Base-by-base conservation (phyloP, 2,797 vertebrate species). In the Meda fulgida region DNA sequence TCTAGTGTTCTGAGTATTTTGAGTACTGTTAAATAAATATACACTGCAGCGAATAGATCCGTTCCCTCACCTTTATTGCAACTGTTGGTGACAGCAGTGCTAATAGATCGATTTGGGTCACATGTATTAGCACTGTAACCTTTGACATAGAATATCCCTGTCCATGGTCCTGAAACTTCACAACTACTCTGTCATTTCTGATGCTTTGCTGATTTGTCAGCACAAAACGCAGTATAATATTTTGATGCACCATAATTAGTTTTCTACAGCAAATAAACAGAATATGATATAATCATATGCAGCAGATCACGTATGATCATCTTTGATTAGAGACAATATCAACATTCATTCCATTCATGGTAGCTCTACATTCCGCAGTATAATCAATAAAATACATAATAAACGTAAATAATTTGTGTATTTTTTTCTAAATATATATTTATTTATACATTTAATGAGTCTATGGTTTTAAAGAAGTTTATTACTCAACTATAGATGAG, bases 101-200 rank as follows among this genome's bases (percentile, higher is more conserved):
- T 58, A 58, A 58, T 13, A 34, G 19, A 19, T 21, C 4, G 2
- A 51, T 53, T 34, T 31, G 46, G 26, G 18, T 21, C 9, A 53
- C 18, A 34, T 40, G 53, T 16, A 58, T 16, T 13, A 34, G 9
- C 0, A 36, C 71, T 34, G 46, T 7, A 19, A 77, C 34, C 3
- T 76, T 76, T 60, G 53, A 77, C 34, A 60, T 1, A 75, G 0
- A n/a, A 40, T 46, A 65, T 31, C 77, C 0, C 16, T 79, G 77
- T 66, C 77, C 77, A 13, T 79, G 77, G 77, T 79, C 26, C 77
- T 79, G 77, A 79, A 79, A 23, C 19, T 31, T 43, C 11, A 76
- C 10, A 58, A 58, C 13, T 38, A 38, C 36, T 38, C 36, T 38
- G 11, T 31, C 3, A 65, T 65, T 31, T 65, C 29, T 65, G 11